Evolutionary conservation across 2,888 invertebrate genomes (phyloP).

Genomic region (Trachelus tabidus): DNA sequence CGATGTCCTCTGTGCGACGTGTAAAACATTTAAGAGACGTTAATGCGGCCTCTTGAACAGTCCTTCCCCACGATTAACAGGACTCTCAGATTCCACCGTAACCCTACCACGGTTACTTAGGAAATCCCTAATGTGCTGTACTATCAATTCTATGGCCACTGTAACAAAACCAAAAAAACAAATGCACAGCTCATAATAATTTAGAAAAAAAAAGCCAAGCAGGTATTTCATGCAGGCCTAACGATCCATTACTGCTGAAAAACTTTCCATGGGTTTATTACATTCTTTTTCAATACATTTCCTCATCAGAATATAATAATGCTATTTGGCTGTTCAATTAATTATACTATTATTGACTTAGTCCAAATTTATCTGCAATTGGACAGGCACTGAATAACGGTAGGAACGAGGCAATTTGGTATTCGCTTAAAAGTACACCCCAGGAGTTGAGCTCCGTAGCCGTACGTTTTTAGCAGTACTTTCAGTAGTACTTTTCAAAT

Average conservation of each 20-base stretch:
- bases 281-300: constrained; percentile 4
- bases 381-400: constrained; percentile 2
- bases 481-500: background rate
- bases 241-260: constrained; percentile 4
- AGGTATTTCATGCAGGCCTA: constrained; percentile 6
- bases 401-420: constrained; percentile 8
- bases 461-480: background rate
- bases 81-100: constrained; percentile 52
- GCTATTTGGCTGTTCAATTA: constrained; percentile 5
- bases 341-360: constrained; percentile 13
- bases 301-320: background rate
- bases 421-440: background rate
- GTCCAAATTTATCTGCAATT: background rate
- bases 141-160: constrained; percentile 98
- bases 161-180: constrained; percentile 66
- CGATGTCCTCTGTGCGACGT: background rate
- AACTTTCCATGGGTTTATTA: constrained; percentile 7
- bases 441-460: background rate
- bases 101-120: constrained; percentile 72
- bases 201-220: constrained; percentile 10
- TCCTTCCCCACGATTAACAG: constrained; percentile 50
- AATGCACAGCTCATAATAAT: constrained; percentile 32
- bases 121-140: constrained; percentile 95
- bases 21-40: constrained; percentile 16
- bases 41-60: constrained; percentile 60